Evolutionary conservation across 2,888 invertebrate species (phyloP).

Genomic region (Cosmia pyralina): DNA sequence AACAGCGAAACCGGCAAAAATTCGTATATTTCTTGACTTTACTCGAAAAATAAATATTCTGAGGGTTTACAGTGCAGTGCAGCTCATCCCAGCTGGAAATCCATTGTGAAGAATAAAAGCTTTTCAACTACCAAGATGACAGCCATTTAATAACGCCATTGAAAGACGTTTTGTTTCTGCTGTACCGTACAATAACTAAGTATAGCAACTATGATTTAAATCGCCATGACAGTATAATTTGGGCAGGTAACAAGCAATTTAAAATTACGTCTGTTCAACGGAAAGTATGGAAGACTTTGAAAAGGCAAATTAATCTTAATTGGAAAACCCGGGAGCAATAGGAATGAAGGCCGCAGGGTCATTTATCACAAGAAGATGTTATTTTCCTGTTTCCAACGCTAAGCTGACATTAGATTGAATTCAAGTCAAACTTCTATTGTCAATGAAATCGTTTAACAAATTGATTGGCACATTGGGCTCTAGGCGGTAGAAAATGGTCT

Average conservation of each 20-base stretch:
- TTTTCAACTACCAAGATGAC: conserved; percentile 1
- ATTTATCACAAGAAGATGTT: background rate
- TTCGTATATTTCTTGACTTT: background rate
- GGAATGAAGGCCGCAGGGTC: background rate
- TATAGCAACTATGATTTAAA: background rate
- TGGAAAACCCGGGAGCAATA: background rate
- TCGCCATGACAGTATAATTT: background rate
- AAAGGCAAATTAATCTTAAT: conserved; percentile 25
- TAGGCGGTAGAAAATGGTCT: background rate
- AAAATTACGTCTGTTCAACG: background rate
- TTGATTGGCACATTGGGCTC: background rate
- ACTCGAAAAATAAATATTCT: background rate
- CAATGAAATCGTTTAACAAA: conserved; percentile 16
- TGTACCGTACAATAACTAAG: background rate
- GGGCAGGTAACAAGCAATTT: conserved; percentile 2
- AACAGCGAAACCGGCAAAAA: no score
- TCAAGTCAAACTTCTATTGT: conserved; percentile 16
- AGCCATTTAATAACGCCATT: background rate
- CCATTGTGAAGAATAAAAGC: conserved; percentile 23
- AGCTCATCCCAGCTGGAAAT: conserved; percentile 6
- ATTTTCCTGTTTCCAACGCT: conserved; percentile 6
- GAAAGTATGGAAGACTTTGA: background rate
- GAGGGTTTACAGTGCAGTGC: background rate
- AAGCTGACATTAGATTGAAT: conserved; percentile 21
- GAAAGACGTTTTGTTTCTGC: conserved; percentile 17